Evolutionary conservation across 1,140 invertebrate genomes (phyloP), one percentile per base, ranked within the genome.

Genomic region (Octopus bimaculoides): DNA sequence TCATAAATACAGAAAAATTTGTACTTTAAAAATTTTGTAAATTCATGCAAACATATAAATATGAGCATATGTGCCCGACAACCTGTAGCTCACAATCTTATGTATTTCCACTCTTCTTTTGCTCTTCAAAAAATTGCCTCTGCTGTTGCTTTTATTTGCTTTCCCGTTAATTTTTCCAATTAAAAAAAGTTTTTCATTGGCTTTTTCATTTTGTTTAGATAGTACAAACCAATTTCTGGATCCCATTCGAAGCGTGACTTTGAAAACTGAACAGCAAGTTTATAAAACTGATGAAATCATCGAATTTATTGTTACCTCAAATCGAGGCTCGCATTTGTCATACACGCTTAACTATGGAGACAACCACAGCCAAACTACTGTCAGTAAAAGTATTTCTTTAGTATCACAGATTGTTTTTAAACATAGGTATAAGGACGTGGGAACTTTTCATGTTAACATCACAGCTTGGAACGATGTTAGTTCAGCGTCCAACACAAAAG

Each of bases 271-370:
- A 4, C 52, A 76, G 52, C 61, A 74, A 4, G 81, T 77, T n/a
- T 79, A 80, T 52, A 52, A 79, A 54, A 71, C 78, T 12, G 78
- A 77, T 26, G 82, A 83, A 41, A 55, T 54, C 14, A 81, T 83
- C 12, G 26, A 4, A 8, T 80, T 84, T 54, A 78, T 53, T 2
- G n/a, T 85, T 2, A 26, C 53, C 9, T 17, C 84, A n/a, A 55
- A 9, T 2, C 78, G 82, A 26, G 85, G 85, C 1, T 85, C 85
- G 52, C 82, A 86, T 69, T 81, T 85, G 20, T 61, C 76, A 4
- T 85, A 82, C 69, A 78, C 54, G 12, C 76, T 83, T 20, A 52
- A 80, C 10, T 86, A 81, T 69, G 84, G 84, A 17, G 85, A 86
- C 71, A 84, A 83, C 8, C 41, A 17, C 54, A 66, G 54, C 7